Evolutionary conservation across 2,797 vertebrate genomes (phyloP).

Genomic region (Danio albolineatus): DNA sequence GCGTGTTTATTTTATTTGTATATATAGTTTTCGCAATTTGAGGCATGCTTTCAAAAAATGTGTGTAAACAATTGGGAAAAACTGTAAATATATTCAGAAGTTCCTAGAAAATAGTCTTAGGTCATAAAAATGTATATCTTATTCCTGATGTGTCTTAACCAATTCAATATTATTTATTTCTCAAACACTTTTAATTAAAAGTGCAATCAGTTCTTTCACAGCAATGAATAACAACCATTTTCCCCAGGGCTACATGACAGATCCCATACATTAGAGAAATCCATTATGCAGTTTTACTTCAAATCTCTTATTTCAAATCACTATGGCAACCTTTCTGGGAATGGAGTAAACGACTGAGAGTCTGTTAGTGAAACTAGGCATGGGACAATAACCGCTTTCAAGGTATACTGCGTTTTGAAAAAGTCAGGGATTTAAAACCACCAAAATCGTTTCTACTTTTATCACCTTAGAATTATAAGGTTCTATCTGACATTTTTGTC

Average conservation of each 20-base stretch:
- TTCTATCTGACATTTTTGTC: too few species aligned
- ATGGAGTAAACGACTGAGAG: background rate
- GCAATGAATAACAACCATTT: conserved; percentile 5
- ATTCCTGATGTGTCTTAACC: background rate
- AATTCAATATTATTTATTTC: background rate
- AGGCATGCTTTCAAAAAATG: too few species aligned
- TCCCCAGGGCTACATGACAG: background rate
- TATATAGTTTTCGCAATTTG: too few species aligned
- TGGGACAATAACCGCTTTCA: too few species aligned
- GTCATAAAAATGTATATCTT: background rate
- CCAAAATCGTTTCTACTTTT: too few species aligned
- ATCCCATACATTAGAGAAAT: conserved; percentile 16
- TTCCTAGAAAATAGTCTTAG: background rate
- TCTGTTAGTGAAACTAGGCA: background rate
- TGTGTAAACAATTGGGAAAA: too few species aligned
- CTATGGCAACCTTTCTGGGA: background rate
- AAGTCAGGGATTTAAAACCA: too few species aligned
- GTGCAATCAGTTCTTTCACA: background rate
- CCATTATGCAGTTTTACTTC: background rate
- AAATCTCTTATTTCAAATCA: conserved; percentile 10
- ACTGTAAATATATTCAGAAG: too few species aligned
- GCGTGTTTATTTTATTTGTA: too few species aligned
- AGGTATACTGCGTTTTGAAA: too few species aligned
- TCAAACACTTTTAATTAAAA: background rate
- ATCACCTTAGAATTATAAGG: too few species aligned